Conservation (phyloP, 2,797 vertebrate species). For the Smutsia gigantea region DNA sequence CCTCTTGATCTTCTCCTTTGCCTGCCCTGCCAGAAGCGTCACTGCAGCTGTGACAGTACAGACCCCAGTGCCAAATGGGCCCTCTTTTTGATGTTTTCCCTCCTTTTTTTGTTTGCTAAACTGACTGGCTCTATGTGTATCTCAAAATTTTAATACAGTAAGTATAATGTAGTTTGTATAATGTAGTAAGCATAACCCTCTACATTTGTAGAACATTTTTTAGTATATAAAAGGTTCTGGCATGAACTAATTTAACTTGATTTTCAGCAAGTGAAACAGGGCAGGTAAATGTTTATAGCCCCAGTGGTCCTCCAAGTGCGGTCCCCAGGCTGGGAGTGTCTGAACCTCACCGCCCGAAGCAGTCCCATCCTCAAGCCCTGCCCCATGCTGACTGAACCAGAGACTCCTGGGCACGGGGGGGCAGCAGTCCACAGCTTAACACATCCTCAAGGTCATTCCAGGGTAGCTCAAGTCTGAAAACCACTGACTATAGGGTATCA, state of each 20-base stretch:
- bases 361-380: not conserved
- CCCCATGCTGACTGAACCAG: not conserved
- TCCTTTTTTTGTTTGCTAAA: not conserved
- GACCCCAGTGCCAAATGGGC: not conserved
- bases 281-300: not conserved
- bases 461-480: not conserved
- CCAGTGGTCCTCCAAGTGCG: not conserved
- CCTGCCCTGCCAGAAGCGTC: no score
- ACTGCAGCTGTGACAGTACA: not conserved
- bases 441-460: fast-evolving
- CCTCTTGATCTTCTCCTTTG: not conserved
- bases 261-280: not conserved
- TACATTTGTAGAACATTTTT: not conserved
- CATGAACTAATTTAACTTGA: not conserved
- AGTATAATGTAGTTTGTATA: no score
- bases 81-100: not conserved
- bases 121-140: not conserved
- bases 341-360: not conserved
- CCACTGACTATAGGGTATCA: not conserved
- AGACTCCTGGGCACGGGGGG: no score
- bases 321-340: not conserved
- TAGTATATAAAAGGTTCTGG: not conserved
- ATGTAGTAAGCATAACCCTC: not conserved
- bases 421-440: not conserved
- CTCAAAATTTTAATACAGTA: not conserved